Evolutionary conservation across 2,113 vertebrate genomes (phyloP), one percentile per base, ranked within the genome.

Genomic region (Paedocypris sp.): DNA sequence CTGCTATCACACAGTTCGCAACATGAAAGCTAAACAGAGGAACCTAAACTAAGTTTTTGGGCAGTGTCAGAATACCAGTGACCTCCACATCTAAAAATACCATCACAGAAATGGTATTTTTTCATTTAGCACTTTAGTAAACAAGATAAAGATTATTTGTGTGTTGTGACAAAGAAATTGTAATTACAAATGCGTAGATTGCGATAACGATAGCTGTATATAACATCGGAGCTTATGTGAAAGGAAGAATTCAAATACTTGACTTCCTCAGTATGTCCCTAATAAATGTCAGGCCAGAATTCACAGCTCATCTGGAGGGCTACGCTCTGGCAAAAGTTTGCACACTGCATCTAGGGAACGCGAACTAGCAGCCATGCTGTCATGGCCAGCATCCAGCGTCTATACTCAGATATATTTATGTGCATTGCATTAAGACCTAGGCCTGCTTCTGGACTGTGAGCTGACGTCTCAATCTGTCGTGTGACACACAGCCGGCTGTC

Each of bases 381-480:
- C 48, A 48, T 69, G 67, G 69, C 61, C 50, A 36, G 15, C 35
- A 50, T 56, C 60, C 59, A 73, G 47, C 23, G 31, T 26, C 1
- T 50, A 42, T 45, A 48, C 59, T 57, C 47, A 38, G 52, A 52
- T 62, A 62, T 70, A 68, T 73, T 68, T 67, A 73, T 75, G 64
- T 60, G 61, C 58, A 64, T 64, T 60, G 36, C 52, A 68, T 61
- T 60, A 54, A 47, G 49, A 60, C 31, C 10, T 19, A 42, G 62
- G 50, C 26, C 42, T 64, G 43, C 42, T 25, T 46, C 56, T 67
- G 47, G 56, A 53, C 48, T 11, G 12, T 9, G 38, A 49, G 46
- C 58, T 72, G 70, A 68, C 62, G 35, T 48, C 70, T 69, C 66
- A 72, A 72, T 72, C 62, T 68, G 62, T 72, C 35, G 46, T 51